Evolutionary conservation across 2,797 vertebrate genomes (phyloP).

Genomic region (Rachycentron canadum): DNA sequence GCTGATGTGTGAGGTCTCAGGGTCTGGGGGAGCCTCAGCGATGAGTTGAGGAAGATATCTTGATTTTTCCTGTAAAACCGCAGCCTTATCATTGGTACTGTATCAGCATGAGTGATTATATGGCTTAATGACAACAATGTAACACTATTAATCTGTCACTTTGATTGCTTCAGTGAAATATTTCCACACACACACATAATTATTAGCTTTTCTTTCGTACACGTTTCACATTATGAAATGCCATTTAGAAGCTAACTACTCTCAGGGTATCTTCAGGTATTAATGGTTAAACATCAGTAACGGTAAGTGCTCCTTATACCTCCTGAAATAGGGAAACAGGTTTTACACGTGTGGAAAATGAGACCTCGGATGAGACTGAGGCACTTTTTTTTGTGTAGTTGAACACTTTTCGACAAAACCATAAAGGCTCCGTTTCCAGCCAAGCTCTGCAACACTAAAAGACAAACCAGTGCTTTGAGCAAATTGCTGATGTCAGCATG

Average conservation of each 20-base stretch:
- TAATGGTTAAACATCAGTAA: neutral
- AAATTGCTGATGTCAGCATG: neutral
- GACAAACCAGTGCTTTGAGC: neutral
- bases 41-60: conserved; percentile 8
- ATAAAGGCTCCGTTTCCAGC: neutral
- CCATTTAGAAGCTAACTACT: neutral
- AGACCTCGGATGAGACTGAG: no score
- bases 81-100: neutral
- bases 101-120: conserved; percentile 2
- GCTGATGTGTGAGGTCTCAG: conserved; percentile 44
- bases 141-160: neutral
- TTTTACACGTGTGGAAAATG: no score
- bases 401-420: neutral
- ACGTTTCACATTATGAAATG: neutral
- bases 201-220: neutral
- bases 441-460: neutral
- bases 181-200: neutral
- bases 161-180: neutral
- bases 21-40: conserved; percentile 10
- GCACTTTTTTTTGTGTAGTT: neutral
- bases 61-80: conserved; percentile 4
- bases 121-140: conserved; percentile 1
- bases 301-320: neutral
- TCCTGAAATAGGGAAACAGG: neutral
- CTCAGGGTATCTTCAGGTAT: neutral